phyloP scores from a whole-genome alignment of 1,140 invertebrate genomes.

The Macrotrachela quadricornifera region DNA sequence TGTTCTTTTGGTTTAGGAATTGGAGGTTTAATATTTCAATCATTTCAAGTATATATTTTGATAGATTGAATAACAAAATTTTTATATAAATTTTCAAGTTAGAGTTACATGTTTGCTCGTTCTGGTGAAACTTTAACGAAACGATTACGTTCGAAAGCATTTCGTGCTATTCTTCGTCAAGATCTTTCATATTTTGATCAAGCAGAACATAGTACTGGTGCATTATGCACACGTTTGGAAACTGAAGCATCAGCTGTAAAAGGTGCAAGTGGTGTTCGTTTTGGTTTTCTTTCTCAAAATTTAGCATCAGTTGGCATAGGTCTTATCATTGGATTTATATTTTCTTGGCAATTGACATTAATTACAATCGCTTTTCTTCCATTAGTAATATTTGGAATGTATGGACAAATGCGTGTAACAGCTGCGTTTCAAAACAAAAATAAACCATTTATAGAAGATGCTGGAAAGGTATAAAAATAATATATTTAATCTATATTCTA shows the following conservation, averaged over 20 bases:
- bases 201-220: slow-evolving; percentile 46
- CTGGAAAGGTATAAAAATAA: too few relatives aligned
- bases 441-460: too few relatives aligned
- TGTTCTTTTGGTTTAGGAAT: too few relatives aligned
- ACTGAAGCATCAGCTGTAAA: neutral
- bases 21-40: too few relatives aligned
- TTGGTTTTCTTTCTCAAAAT: slow-evolving; percentile 2
- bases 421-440: too few relatives aligned
- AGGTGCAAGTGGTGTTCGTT: slow-evolving; percentile 2
- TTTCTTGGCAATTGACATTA: slow-evolving; percentile 37
- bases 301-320: slow-evolving; percentile 47
- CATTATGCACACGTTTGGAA: slow-evolving; percentile 47
- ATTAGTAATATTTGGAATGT: too few relatives aligned
- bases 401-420: too few relatives aligned
- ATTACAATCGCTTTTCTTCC: too few relatives aligned
- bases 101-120: slow-evolving; percentile 5
- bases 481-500: too few relatives aligned
- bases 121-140: slow-evolving; percentile 40
- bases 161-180: slow-evolving; percentile 54
- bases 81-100: too few relatives aligned
- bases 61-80: too few relatives aligned
- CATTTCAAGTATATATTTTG: too few relatives aligned
- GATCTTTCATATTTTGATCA: slow-evolving; percentile 69
- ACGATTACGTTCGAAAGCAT: slow-evolving; percentile 40
- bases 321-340: slow-evolving; percentile 48